Conservation (phyloP, 1,140 invertebrate species). For the Drosophila sproati region DNA sequence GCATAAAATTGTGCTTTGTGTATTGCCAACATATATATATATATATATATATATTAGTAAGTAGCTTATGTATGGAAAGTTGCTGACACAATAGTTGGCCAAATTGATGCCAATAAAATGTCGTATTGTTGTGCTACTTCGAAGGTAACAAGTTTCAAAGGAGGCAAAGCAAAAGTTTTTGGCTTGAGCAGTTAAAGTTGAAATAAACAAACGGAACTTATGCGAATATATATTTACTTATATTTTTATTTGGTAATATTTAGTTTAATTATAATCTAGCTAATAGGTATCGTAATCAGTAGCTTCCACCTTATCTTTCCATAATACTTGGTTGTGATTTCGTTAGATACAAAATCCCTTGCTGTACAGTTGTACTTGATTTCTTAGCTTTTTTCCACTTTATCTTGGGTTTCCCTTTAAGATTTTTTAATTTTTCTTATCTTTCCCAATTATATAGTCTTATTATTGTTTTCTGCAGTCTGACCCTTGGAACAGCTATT, state of each 20-base stretch:
- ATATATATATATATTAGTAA: not conserved
- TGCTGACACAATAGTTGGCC: conserved; percentile 43
- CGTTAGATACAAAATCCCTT: not conserved
- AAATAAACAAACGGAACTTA: conserved; percentile 22
- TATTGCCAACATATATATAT: conserved; percentile 34
- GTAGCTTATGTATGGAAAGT: conserved; percentile 27
- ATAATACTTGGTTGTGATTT: conserved; percentile 39
- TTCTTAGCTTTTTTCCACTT: not conserved
- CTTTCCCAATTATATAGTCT: not conserved
- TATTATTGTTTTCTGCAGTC: not conserved
- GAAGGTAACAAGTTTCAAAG: conserved; percentile 23
- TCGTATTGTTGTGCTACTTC: conserved; percentile 37
- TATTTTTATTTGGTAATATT: conserved; percentile 9
- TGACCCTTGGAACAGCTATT: too few relatives aligned
- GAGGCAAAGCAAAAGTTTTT: conserved; percentile 30
- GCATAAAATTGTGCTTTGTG: conserved; percentile 46
- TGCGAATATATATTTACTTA: conserved; percentile 12
- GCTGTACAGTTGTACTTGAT: not conserved
- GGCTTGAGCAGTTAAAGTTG: conserved; percentile 2
- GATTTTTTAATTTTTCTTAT: not conserved
- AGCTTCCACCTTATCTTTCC: not conserved
- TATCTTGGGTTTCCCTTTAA: not conserved
- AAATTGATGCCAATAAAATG: conserved; percentile 31
- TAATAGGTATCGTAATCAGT: conserved; percentile 4
- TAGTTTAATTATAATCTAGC: conserved; percentile 16